These are phyloP conservation scores for Chionis minor DNA, from an alignment of 2,113 vertebrate species.

Conservation along the genomic window DNA sequence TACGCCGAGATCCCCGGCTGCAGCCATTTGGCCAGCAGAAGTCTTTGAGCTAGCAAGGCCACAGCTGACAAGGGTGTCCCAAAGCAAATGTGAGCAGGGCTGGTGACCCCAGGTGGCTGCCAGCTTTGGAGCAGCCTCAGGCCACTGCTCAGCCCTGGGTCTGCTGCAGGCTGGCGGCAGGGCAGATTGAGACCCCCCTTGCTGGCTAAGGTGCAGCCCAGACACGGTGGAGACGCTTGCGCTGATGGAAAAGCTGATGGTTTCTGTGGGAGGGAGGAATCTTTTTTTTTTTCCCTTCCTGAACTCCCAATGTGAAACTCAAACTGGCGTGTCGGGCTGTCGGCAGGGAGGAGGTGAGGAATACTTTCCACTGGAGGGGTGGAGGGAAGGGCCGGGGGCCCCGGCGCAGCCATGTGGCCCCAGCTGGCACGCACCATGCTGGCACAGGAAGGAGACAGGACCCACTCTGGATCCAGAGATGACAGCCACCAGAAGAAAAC, in stretches of 20 bases:
- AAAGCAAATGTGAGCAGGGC: background rate
- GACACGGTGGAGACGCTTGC: background rate
- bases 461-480: background rate
- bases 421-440: background rate
- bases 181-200: background rate
- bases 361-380: background rate
- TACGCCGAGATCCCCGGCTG: background rate
- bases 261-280: conserved; percentile 26
- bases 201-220: background rate
- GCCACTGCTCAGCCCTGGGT: accelerated
- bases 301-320: background rate
- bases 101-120: background rate
- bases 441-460: background rate
- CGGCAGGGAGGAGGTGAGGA: background rate
- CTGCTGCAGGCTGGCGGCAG: background rate
- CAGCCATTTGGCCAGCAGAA: background rate
- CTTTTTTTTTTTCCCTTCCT: background rate
- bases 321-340: background rate
- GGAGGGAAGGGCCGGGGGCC: background rate
- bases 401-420: background rate
- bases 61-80: background rate
- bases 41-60: background rate
- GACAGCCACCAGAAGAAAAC: background rate
- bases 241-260: conserved; percentile 13
- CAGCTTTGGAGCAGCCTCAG: background rate